These are phyloP conservation scores for Rhagonycha fulva DNA, from an alignment of 2,888 invertebrate genomes.

Conservation along the genomic window DNA sequence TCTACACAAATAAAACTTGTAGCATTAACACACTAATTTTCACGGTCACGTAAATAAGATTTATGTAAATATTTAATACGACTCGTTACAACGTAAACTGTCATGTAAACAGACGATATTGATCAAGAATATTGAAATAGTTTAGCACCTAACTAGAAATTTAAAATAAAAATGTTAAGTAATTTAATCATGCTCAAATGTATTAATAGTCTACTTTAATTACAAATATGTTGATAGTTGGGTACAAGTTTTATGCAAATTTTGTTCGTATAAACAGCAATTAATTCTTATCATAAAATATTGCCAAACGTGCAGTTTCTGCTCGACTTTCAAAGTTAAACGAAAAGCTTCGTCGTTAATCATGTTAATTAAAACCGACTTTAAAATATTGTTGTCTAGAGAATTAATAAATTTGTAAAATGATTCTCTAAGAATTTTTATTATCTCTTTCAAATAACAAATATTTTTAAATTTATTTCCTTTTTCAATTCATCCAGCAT, in stretches of 20 bases:
- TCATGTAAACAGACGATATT: neutral
- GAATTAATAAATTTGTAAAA: slow-evolving; percentile 37
- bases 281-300: slow-evolving; percentile 17
- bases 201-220: neutral
- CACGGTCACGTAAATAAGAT: neutral
- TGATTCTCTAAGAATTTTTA: slow-evolving; percentile 23
- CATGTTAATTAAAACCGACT: slow-evolving; percentile 38
- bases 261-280: slow-evolving; percentile 3
- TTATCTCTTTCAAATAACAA: slow-evolving; percentile 7
- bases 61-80: neutral
- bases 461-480: slow-evolving; percentile 12
- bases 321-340: slow-evolving; percentile 28
- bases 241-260: neutral
- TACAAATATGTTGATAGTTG: neutral
- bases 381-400: slow-evolving; percentile 32
- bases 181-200: neutral
- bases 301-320: slow-evolving; percentile 14
- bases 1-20: neutral
- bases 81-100: neutral
- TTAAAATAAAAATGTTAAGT: neutral
- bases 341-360: slow-evolving; percentile 30
- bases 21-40: neutral
- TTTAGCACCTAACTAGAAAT: neutral
- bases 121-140: neutral
- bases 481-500: neutral